phyloP scores from a whole-genome alignment of 2,888 invertebrate genomes.

The Ectemnius continuus region DNA sequence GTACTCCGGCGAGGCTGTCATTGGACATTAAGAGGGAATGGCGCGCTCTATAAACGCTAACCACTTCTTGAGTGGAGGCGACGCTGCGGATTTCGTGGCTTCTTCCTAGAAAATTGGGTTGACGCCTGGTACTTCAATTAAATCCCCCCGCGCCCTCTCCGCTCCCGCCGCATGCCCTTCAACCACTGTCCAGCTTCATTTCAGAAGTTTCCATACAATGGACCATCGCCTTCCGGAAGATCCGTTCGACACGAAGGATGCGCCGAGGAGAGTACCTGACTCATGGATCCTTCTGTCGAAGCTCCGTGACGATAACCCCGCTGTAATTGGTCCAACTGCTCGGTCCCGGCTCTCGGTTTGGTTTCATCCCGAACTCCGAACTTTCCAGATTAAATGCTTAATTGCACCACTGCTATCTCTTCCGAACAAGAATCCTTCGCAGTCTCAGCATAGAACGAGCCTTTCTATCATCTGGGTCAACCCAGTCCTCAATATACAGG shows the following conservation, averaged over 20 bases:
- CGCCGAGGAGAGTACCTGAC: conserved; percentile 51
- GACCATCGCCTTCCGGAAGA: conserved; percentile 56
- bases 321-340: conserved; percentile 68
- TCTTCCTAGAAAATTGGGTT: conserved; percentile 59
- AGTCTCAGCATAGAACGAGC: conserved; percentile 3
- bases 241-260: conserved; percentile 55
- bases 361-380: conserved; percentile 59
- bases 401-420: conserved; percentile 63
- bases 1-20: conserved; percentile 41
- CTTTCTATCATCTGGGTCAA: not conserved
- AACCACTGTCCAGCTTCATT: conserved; percentile 63
- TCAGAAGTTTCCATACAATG: conserved; percentile 62
- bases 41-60: conserved; percentile 51
- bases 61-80: conserved; percentile 39
- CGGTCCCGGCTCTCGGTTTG: conserved; percentile 35
- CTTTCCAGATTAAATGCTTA: conserved; percentile 70
- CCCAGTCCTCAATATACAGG: too few relatives aligned
- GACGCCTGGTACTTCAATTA: conserved; percentile 62
- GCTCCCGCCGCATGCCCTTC: conserved; percentile 12
- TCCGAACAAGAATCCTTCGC: conserved; percentile 28
- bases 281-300: conserved; percentile 61
- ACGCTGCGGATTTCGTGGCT: conserved; percentile 48
- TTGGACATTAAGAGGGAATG: conserved; percentile 47
- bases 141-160: conserved; percentile 37
- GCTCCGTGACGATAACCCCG: conserved; percentile 66